A percentile compares a stretch with the other conserved stretches of the same genome.
Conservation (phyloP, 2,797 vertebrate genomes). For the Tapera naevia region DNA sequence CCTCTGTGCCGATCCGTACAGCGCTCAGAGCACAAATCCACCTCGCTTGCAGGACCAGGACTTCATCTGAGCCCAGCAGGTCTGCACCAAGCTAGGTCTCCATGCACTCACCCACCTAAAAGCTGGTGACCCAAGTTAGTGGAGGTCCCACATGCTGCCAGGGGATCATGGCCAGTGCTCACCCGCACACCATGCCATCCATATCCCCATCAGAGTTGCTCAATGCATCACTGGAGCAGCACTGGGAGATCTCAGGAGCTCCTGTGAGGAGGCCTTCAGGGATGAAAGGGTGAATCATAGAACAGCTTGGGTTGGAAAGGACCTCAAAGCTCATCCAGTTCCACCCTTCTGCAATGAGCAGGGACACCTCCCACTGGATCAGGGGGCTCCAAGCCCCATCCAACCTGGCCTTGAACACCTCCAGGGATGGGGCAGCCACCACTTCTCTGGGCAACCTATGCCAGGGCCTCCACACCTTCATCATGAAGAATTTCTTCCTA, state of each 20-base stretch:
- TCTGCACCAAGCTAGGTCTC: not conserved
- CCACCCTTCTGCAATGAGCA: too few relatives aligned
- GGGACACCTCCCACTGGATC: too few relatives aligned
- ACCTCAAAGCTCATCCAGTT: too few relatives aligned
- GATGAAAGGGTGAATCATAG: too few relatives aligned
- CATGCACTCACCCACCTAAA: accelerated
- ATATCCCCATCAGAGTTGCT: accelerated
- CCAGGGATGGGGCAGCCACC: too few relatives aligned
- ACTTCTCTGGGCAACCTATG: too few relatives aligned
- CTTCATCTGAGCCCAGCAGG: not conserved
- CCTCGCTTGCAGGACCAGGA: not conserved
- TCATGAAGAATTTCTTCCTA: too few relatives aligned
- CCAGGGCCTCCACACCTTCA: too few relatives aligned
- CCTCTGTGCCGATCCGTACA: not conserved
- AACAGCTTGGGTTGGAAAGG: too few relatives aligned
- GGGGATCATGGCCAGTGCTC: accelerated
- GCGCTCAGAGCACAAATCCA: accelerated
- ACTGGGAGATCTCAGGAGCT: not conserved
- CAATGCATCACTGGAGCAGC: not conserved
- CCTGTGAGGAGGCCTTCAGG: not conserved
- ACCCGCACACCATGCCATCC: accelerated
- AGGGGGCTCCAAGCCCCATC: too few relatives aligned
- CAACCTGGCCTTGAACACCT: too few relatives aligned
- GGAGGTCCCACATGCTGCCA: not conserved
- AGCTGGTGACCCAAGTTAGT: accelerated